Percentiles rank a stretch among this genome's conserved stretches.
phyloP scores from a whole-genome alignment of 2,113 vertebrate genomes.

The Gasterosteus nipponicus region DNA sequence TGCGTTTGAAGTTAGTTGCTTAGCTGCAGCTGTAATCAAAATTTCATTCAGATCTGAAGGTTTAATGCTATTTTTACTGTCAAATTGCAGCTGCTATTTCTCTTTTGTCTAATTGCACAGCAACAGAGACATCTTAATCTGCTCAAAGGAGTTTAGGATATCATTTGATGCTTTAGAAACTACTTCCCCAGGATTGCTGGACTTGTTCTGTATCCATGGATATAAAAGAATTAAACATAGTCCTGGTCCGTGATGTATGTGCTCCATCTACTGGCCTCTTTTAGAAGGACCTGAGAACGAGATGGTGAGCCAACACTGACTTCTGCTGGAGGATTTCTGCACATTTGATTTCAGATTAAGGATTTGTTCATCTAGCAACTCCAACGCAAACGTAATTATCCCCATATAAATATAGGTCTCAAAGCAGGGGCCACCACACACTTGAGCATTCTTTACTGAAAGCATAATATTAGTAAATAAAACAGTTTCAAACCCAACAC shows the following conservation, averaged over 20 bases:
- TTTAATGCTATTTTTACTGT: constrained; percentile 46
- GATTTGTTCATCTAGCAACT: neutral
- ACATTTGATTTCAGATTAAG: neutral
- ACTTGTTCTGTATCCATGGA: constrained; percentile 6
- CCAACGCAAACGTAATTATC: neutral
- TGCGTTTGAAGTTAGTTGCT: constrained; percentile 29
- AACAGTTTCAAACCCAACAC: neutral
- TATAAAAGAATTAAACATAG: neutral
- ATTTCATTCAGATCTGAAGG: constrained; percentile 28
- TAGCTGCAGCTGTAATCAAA: constrained; percentile 17
- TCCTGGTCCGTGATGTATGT: neutral
- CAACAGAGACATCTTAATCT: constrained; percentile 23
- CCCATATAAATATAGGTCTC: neutral
- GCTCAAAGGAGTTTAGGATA: constrained; percentile 26
- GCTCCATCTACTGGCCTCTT: constrained; percentile 40
- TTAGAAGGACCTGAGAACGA: neutral
- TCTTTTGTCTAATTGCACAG: constrained; percentile 37
- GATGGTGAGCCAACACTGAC: constrained; percentile 30
- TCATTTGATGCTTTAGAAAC: constrained; percentile 38
- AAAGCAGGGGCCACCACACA: neutral
- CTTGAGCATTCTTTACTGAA: neutral
- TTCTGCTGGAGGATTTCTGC: constrained; percentile 50
- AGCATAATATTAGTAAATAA: neutral
- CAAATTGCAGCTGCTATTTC: constrained; percentile 24
- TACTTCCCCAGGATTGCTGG: neutral